Evolutionary conservation across 2,888 invertebrate genomes (phyloP).

Genomic region (Brachycybe producta): DNA sequence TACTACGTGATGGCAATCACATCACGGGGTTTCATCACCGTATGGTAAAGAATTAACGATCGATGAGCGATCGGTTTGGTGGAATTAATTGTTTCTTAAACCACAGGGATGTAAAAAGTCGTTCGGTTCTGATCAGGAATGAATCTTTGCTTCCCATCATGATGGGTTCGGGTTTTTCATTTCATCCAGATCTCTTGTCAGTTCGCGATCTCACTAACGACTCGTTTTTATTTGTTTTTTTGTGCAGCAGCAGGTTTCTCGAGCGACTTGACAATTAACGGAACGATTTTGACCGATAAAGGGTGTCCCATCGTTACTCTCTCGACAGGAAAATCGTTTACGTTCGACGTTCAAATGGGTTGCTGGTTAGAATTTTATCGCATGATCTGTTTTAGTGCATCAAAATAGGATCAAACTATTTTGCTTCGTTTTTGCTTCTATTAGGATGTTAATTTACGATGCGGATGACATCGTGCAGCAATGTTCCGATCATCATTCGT

Average conservation of each 20-base stretch:
- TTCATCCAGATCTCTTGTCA: conserved; percentile 13
- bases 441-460: conserved; percentile 16
- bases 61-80: not conserved
- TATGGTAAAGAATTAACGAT: conserved; percentile 36
- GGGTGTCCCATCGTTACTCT: conserved; percentile 73
- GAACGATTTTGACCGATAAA: conserved; percentile 48
- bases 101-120: conserved; percentile 42
- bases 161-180: conserved; percentile 24
- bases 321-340: conserved; percentile 70
- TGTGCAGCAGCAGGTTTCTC: not conserved
- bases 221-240: not conserved
- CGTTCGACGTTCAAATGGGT: conserved; percentile 61
- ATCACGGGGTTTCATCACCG: conserved; percentile 40
- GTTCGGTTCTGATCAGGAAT: conserved; percentile 46
- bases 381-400: not conserved
- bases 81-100: not conserved
- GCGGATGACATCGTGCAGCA: conserved; percentile 26
- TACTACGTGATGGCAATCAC: conserved; percentile 44
- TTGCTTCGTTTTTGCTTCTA: too few relatives aligned
- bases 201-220: conserved; percentile 24
- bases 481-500: conserved; percentile 31
- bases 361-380: conserved; percentile 46
- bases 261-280: conserved; percentile 41
- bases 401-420: not conserved
- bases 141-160: conserved; percentile 43